phyloP scores from a whole-genome alignment of 2,797 vertebrate species.

The Falco columbarius region DNA sequence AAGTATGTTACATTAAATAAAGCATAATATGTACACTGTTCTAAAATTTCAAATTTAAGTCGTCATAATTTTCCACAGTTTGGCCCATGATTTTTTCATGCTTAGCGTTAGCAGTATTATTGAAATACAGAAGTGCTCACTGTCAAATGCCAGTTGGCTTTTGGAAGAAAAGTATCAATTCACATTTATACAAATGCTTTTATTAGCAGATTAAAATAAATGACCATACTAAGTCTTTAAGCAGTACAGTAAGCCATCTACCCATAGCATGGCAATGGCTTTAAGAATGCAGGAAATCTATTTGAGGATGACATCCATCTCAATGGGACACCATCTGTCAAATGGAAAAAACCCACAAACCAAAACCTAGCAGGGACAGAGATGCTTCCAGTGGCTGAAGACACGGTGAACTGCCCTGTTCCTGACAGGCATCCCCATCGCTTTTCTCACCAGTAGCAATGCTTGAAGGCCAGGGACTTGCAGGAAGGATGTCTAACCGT shows the following conservation, averaged over 20 bases:
- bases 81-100: not conserved
- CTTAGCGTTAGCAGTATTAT: not conserved
- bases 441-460: not conserved
- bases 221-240: not conserved
- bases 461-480: not conserved
- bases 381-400: not conserved
- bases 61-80: not conserved
- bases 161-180: not conserved
- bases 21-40: not conserved
- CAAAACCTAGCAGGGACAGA: accelerated
- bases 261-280: not conserved
- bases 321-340: not conserved
- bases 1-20: not conserved
- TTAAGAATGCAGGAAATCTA: not conserved
- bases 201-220: not conserved
- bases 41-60: not conserved
- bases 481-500: not conserved
- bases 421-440: not conserved
- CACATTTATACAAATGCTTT: not conserved
- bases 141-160: not conserved
- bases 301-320: not conserved
- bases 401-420: not conserved
- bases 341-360: not conserved
- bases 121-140: not conserved
- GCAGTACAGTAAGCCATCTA: not conserved